Base-by-base conservation (phyloP, 2,888 invertebrate species). In the Tetragnatha montana region DNA sequence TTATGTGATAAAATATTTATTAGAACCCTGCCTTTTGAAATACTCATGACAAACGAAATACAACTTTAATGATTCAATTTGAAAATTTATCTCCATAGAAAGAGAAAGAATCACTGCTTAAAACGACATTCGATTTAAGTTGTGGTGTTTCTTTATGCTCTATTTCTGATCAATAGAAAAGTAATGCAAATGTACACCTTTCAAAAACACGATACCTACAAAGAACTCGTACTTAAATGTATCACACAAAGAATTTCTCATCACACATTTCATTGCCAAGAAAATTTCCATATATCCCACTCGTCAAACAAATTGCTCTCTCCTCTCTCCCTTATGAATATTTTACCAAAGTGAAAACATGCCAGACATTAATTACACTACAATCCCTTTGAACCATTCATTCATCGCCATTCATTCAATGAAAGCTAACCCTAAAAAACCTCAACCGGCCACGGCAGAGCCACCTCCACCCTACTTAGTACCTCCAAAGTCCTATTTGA, bases 381-480 rank as follows among this genome's bases (percentile, higher is more conserved):
- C 78, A 14, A 78, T 35, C 21, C 78, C 22, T 60, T 78, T 78
- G 68, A 78, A 60, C 78, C 22, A 78, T 60, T 78, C 22, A 78
- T 78, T 78, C 78, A 78, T 78, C 22, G 21, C 60, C 21, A 60
- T 78, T 70, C 35, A 17, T 69, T 69, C 68, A 35, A 69, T 80
- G 10, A 80, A 69, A 6, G 80, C 17, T 49, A 35, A 81, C 73
- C 7, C 51, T 17, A 60, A 22, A 60, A 79, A 73, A 50, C 51
- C 35, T 22, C 68, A 84, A 71, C 49, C 71, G 22, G 47, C 49
- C 47, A n/a, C 50, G 35, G 50, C 35, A n/a, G 70, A 70, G 78
- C 70, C 71, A 51, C 51, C 47, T 85, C 69, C 84, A 81, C 81
- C 84, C 21, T 60, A 75, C 21, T n/a, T 75, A 51, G 47, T 14